Conservation (phyloP, 2,888 invertebrate genomes). For the Toxonevra muliebris region DNA sequence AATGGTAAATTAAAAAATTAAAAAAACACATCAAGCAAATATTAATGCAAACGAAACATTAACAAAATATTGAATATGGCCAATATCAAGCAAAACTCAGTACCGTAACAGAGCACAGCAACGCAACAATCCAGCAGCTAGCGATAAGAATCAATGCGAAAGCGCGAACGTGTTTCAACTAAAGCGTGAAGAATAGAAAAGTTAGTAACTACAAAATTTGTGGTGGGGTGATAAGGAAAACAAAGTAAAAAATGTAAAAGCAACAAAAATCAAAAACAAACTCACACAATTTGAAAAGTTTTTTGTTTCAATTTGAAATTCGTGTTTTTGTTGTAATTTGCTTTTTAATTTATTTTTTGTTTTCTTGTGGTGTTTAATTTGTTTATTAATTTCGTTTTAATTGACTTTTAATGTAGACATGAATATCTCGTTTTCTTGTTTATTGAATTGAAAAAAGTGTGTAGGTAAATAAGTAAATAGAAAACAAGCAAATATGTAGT, state of each 20-base stretch:
- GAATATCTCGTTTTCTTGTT: background rate
- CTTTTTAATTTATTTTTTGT: background rate
- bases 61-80: no score
- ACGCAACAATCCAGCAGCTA: no score
- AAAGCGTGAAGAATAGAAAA: background rate
- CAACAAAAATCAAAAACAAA: background rate
- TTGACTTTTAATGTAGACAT: slow-evolving; percentile 10
- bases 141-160: slow-evolving; percentile 1
- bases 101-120: no score
- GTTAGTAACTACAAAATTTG: background rate
- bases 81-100: no score
- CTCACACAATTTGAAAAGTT: background rate
- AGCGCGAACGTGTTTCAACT: background rate
- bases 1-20: no score
- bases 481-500: background rate
- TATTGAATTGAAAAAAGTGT: background rate
- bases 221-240: background rate
- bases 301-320: background rate
- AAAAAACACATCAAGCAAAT: no score
- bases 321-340: background rate
- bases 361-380: background rate
- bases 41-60: no score
- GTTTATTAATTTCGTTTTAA: background rate
- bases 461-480: background rate
- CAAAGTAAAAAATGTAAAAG: background rate